Evolutionary conservation across 2,797 vertebrate species (phyloP).

Genomic region (Mustela erminea): DNA sequence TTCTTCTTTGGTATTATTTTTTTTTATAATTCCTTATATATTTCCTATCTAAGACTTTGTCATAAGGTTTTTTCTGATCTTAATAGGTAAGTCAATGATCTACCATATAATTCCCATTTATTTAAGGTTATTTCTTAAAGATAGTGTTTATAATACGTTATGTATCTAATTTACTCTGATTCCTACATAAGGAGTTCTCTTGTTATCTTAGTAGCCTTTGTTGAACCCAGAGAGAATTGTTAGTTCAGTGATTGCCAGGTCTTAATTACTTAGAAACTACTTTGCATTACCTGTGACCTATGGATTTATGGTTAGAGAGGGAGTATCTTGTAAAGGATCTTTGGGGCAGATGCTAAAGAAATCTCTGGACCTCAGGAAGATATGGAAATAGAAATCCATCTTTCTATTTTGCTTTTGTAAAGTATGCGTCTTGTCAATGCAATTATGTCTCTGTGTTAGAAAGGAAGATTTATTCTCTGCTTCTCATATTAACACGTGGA

Average conservation of each 20-base stretch:
- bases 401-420: not conserved
- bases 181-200: not conserved
- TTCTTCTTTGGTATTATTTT: not conserved
- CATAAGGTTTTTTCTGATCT: not conserved
- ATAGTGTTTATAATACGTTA: not conserved
- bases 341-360: not conserved
- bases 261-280: not conserved
- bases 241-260: not conserved
- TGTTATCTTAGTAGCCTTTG: not conserved
- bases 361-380: not conserved
- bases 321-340: not conserved
- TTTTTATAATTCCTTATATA: not conserved
- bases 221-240: not conserved
- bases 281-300: slow-evolving; percentile 3
- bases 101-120: not conserved
- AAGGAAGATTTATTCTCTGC: not conserved
- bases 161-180: not conserved
- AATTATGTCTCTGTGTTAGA: not conserved
- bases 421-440: not conserved
- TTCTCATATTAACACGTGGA: not conserved
- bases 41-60: not conserved
- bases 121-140: slow-evolving; percentile 26
- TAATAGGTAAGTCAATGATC: not conserved
- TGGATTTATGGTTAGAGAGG: not conserved
- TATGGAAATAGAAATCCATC: not conserved